Evolutionary conservation across 2,888 invertebrate genomes (phyloP).

Genomic region (Drosophila acutilabella): DNA sequence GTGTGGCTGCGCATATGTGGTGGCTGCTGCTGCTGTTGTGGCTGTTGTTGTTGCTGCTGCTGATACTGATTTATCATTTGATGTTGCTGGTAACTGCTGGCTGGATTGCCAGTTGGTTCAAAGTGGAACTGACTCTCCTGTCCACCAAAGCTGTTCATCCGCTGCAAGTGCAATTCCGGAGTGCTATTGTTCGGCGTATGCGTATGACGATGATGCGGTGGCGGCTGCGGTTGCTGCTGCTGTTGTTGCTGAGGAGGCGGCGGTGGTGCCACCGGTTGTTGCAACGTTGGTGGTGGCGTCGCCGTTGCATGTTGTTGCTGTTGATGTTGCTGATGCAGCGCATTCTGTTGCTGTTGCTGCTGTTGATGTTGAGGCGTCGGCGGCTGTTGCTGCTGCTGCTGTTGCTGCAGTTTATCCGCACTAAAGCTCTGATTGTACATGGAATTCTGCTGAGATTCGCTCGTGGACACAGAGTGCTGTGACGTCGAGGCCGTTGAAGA

Average conservation of each 20-base stretch:
- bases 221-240: slow-evolving; percentile 55
- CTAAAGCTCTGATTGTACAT: slow-evolving; percentile 84
- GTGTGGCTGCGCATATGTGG: slow-evolving; percentile 75
- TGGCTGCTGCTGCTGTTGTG: slow-evolving; percentile 77
- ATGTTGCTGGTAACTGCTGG: slow-evolving; percentile 81
- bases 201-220: slow-evolving; percentile 77
- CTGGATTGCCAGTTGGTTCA: slow-evolving; percentile 66
- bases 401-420: slow-evolving; percentile 82
- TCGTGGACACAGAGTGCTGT: slow-evolving; percentile 83
- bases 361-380: slow-evolving; percentile 62
- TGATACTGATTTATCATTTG: slow-evolving; percentile 83
- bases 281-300: slow-evolving; percentile 60
- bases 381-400: slow-evolving; percentile 70
- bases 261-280: slow-evolving; percentile 43
- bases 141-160: slow-evolving; percentile 81
- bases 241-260: slow-evolving; percentile 60
- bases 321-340: slow-evolving; percentile 64
- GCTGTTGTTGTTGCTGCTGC: slow-evolving; percentile 77
- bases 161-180: slow-evolving; percentile 81
- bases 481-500: slow-evolving; percentile 84
- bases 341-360: slow-evolving; percentile 68
- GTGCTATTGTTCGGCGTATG: slow-evolving; percentile 75
- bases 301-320: slow-evolving; percentile 57
- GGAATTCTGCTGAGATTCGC: slow-evolving; percentile 84
- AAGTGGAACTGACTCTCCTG: slow-evolving; percentile 83